Evolutionary conservation across 2,797 vertebrate species (phyloP).

Genomic region (Rousettus madagascariensis): DNA sequence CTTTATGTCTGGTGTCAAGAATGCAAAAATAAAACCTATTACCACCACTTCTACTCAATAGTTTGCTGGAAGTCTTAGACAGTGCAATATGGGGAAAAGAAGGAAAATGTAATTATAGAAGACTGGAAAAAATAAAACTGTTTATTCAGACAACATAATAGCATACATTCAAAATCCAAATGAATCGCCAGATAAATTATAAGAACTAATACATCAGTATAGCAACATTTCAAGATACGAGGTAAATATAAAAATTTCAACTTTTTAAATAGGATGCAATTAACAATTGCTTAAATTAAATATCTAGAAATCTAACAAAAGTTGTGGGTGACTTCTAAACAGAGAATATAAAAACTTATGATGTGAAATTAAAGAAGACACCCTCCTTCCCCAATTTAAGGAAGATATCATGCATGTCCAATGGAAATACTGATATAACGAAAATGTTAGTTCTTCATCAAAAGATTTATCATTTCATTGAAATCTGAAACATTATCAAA

Average conservation of each 20-base stretch:
- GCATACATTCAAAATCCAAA: neutral
- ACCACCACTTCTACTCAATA: neutral
- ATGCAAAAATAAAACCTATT: neutral
- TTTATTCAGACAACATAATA: neutral
- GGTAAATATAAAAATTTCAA: neutral
- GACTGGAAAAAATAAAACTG: neutral
- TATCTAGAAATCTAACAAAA: neutral
- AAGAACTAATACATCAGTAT: neutral
- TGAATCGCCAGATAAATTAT: neutral
- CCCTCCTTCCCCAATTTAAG: neutral
- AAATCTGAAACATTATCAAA: neutral
- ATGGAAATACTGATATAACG: neutral
- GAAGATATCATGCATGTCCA: neutral
- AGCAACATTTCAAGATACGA: neutral
- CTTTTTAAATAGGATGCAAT: neutral
- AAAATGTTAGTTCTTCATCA: neutral
- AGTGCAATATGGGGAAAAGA: neutral
- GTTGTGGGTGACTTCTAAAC: neutral
- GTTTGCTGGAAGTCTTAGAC: neutral
- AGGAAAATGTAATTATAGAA: neutral
- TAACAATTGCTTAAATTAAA: neutral
- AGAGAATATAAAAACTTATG: neutral
- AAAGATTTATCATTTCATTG: neutral
- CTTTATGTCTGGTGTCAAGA: neutral
- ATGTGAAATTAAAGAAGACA: neutral